These are phyloP conservation scores for Pangasianodon gigas DNA, from an alignment of 2,113 vertebrate genomes.

Conservation along the genomic window DNA sequence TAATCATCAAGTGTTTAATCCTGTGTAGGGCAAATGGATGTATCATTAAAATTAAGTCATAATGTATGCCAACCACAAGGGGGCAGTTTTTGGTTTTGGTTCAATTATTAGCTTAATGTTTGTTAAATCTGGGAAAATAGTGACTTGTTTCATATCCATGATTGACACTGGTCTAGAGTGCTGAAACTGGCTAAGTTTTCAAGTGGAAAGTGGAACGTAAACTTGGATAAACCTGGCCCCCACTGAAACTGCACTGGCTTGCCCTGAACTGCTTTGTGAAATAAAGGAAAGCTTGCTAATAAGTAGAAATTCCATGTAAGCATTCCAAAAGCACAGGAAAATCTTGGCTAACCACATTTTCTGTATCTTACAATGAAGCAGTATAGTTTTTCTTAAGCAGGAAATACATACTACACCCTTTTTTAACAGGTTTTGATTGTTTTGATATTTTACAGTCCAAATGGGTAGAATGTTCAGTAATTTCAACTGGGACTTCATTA, in stretches of 20 bases:
- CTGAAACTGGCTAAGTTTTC: neutral
- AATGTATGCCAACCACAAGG: slow-evolving; percentile 5
- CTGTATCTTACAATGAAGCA: neutral
- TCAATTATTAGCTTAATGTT: neutral
- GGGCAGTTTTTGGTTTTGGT: slow-evolving; percentile 6
- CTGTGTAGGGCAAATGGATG: neutral
- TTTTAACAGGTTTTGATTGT: neutral
- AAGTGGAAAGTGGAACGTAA: neutral
- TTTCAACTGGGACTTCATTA: neutral
- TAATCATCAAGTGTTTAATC: neutral
- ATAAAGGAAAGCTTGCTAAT: neutral
- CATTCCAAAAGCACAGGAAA: too few relatives aligned
- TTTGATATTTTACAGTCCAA: neutral
- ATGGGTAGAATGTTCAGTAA: neutral
- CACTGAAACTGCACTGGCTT: neutral
- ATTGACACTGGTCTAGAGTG: neutral
- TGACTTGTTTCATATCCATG: neutral
- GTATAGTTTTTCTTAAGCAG: neutral
- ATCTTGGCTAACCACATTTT: neutral
- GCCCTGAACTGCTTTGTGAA: neutral
- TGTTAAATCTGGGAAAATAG: neutral
- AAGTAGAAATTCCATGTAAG: neutral
- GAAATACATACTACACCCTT: neutral
- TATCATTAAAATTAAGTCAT: neutral
- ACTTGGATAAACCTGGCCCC: neutral